These are phyloP conservation scores for Pachymerium ferrugineum DNA, from an alignment of 2,888 invertebrate genomes.

Conservation along the genomic window DNA sequence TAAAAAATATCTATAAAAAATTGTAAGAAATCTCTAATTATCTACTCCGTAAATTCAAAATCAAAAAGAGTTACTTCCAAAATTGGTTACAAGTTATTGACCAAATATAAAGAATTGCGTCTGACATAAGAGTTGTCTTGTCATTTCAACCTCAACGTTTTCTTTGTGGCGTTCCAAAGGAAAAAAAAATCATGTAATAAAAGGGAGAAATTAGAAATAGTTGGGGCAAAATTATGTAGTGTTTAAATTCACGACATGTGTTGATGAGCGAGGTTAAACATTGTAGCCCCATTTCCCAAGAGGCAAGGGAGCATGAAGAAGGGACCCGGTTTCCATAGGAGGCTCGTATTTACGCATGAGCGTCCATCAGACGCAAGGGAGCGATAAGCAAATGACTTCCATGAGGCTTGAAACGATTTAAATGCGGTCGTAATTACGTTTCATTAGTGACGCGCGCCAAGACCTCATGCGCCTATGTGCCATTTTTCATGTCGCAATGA, in stretches of 20 bases:
- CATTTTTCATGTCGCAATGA: constrained; percentile 12
- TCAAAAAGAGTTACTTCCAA: no score
- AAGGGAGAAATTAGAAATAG: neutral
- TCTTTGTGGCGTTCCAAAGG: neutral
- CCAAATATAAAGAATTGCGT: no score
- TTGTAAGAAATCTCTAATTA: no score
- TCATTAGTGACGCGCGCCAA: constrained; percentile 27
- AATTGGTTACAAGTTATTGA: no score
- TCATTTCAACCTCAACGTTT: no score
- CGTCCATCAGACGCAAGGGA: constrained; percentile 15
- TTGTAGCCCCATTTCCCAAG: constrained; percentile 13
- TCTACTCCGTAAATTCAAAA: no score
- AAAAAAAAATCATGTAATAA: neutral
- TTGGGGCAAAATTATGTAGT: neutral
- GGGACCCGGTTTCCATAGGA: constrained; percentile 16
- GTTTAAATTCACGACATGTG: constrained; percentile 10
- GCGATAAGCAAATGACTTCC: constrained; percentile 32
- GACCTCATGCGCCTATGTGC: neutral
- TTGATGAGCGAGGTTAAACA: constrained; percentile 10
- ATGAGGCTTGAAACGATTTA: constrained; percentile 32
- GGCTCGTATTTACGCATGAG: constrained; percentile 14
- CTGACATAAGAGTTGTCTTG: no score
- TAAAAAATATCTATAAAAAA: neutral
- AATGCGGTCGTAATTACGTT: constrained; percentile 30
- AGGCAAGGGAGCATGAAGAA: constrained; percentile 13